These are phyloP conservation scores for Dendrolimus kikuchii DNA, from an alignment of 1,140 invertebrate genomes.

Conservation along the genomic window DNA sequence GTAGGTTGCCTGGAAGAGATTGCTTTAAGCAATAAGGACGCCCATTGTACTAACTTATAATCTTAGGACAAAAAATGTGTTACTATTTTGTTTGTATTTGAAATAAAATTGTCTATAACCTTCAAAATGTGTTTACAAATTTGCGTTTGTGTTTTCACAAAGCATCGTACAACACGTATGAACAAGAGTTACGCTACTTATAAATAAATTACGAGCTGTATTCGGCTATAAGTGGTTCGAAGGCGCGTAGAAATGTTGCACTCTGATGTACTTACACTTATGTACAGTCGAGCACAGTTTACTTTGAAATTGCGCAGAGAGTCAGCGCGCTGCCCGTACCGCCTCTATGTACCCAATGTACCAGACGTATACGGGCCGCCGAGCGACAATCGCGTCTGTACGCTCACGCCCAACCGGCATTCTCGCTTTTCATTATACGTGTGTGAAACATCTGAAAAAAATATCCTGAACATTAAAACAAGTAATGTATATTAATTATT, in stretches of 20 bases:
- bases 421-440: constrained; percentile 3
- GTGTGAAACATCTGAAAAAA: constrained; percentile 3
- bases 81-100: too few relatives aligned
- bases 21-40: too few relatives aligned
- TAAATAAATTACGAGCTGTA: too few relatives aligned
- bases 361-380: constrained; percentile 41
- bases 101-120: too few relatives aligned
- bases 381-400: constrained; percentile 28
- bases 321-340: constrained; percentile 25
- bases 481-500: constrained; percentile 17
- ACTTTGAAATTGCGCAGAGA: constrained; percentile 48
- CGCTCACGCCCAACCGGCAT: constrained; percentile 13
- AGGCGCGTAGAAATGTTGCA: neutral
- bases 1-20: too few relatives aligned
- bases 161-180: too few relatives aligned
- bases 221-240: too few relatives aligned
- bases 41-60: too few relatives aligned
- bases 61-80: too few relatives aligned
- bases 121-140: too few relatives aligned
- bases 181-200: too few relatives aligned
- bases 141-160: too few relatives aligned
- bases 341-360: constrained; percentile 1
- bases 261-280: constrained; percentile 7
- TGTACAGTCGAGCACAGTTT: constrained; percentile 4
- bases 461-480: neutral